phyloP scores from a whole-genome alignment of 2,113 vertebrate species.

The Crocuta crocuta region DNA sequence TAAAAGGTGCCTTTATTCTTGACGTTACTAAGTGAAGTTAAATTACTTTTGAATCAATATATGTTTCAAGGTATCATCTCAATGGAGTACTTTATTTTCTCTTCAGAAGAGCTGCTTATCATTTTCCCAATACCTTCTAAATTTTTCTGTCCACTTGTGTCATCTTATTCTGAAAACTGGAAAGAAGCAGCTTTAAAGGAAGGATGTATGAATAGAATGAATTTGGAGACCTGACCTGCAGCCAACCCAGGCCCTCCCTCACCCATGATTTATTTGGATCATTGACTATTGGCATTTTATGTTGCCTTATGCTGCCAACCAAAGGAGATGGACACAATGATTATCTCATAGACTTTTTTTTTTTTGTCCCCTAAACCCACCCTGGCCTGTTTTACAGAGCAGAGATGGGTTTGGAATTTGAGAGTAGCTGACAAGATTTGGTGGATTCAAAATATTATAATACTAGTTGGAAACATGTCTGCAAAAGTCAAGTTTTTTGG shows the following conservation, averaged over 20 bases:
- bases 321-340: not conserved
- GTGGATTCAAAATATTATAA: slow-evolving; percentile 58
- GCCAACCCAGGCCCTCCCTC: not conserved
- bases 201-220: not conserved
- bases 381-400: slow-evolving; percentile 18
- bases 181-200: not conserved
- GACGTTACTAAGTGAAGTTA: not conserved
- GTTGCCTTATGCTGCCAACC: not conserved
- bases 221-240: not conserved
- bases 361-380: not conserved
- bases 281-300: not conserved
- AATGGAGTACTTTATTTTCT: not conserved
- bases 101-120: not conserved
- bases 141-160: not conserved
- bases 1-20: not conserved
- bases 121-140: not conserved
- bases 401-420: slow-evolving; percentile 55
- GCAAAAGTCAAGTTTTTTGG: not conserved
- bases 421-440: slow-evolving; percentile 47
- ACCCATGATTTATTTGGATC: not conserved
- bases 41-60: not conserved
- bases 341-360: not conserved
- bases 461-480: slow-evolving; percentile 41
- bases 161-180: not conserved
- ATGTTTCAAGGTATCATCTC: not conserved